These are phyloP conservation scores for Callosobruchus maculatus DNA, from an alignment of 2,888 invertebrate genomes.

Conservation along the genomic window DNA sequence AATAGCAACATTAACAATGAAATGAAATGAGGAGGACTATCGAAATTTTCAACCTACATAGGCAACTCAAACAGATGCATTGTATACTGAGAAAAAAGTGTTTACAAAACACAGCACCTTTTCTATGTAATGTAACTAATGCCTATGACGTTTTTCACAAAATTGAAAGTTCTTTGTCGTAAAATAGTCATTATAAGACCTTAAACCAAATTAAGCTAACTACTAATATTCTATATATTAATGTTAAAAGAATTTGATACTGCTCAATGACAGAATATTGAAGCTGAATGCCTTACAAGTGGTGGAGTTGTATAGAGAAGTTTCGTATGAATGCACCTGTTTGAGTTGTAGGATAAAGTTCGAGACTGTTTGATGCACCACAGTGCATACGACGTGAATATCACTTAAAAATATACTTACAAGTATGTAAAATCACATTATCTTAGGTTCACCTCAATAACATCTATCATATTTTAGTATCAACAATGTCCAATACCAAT, in stretches of 20 bases:
- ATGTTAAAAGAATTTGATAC: too few species aligned
- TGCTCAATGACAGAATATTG: too few species aligned
- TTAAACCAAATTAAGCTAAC: too few species aligned
- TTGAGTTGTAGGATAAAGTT: not conserved
- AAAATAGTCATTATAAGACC: too few species aligned
- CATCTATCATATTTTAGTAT: not conserved
- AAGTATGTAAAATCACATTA: not conserved
- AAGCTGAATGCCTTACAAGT: too few species aligned
- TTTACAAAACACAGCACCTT: too few species aligned
- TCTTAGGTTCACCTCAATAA: not conserved
- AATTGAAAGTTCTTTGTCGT: too few species aligned
- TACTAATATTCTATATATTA: too few species aligned
- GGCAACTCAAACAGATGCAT: not conserved
- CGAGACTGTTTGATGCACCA: not conserved
- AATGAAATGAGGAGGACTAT: not conserved
- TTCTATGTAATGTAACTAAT: too few species aligned
- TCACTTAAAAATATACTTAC: not conserved
- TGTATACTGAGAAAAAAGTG: too few species aligned
- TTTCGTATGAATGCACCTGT: not conserved
- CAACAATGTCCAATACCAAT: not conserved
- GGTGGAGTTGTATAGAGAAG: too few species aligned
- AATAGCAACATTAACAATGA: slow-evolving; percentile 20
- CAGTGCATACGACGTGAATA: not conserved
- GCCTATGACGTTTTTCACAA: too few species aligned
- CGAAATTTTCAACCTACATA: not conserved